Evolutionary conservation across 2,797 vertebrate species (phyloP).

Genomic region (Avahi laniger): DNA sequence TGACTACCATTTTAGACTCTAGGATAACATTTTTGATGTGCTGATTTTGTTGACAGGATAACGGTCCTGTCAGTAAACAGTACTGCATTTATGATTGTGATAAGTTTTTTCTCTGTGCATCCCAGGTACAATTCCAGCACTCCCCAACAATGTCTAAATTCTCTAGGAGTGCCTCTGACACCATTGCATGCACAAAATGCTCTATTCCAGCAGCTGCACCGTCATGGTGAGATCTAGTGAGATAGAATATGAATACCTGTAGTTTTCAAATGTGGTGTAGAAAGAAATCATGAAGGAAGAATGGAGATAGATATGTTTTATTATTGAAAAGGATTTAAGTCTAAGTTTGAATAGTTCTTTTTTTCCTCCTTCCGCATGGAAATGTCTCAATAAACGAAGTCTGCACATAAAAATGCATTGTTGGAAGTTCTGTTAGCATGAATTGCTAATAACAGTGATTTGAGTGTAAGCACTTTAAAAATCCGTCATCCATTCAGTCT

Average conservation of each 20-base stretch:
- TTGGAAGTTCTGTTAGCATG: constrained; percentile 50
- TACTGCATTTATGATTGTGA: not conserved
- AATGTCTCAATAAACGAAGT: constrained; percentile 58
- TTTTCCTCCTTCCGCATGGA: constrained; percentile 47
- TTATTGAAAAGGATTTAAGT: constrained; percentile 30
- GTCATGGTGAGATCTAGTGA: not conserved
- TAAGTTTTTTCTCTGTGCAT: not conserved
- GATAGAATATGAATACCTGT: not conserved
- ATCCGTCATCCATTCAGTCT: constrained; percentile 50
- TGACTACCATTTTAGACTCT: not conserved
- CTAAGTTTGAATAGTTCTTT: constrained; percentile 51
- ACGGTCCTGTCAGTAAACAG: not conserved
- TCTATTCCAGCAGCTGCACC: not conserved
- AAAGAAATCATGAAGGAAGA: constrained; percentile 1
- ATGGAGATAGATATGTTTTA: constrained; percentile 17
- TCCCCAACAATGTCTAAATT: not conserved
- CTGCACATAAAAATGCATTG: constrained; percentile 51
- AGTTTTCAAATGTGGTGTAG: not conserved
- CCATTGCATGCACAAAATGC: not conserved
- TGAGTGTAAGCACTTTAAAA: constrained; percentile 36
- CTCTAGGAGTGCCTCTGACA: not conserved
- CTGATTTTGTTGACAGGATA: constrained; percentile 8
- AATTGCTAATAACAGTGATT: constrained; percentile 46
- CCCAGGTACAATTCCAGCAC: not conserved
- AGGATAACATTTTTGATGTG: not conserved